Conservation (phyloP, 2,113 vertebrate genomes). For the Aphelocoma coerulescens region DNA sequence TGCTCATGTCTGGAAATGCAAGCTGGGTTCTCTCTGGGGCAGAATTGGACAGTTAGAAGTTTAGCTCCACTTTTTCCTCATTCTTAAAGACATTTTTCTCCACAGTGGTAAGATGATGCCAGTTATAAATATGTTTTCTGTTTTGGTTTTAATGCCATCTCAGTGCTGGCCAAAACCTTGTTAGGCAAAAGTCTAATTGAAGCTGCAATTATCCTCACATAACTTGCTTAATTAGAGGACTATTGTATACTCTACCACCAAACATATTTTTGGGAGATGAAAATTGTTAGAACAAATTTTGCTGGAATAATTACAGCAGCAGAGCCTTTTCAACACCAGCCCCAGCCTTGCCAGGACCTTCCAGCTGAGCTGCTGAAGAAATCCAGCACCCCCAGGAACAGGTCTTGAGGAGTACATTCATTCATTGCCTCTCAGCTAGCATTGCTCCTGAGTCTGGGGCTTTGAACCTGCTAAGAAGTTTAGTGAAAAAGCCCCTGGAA, state of each 20-base stretch:
- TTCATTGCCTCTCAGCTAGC: neutral
- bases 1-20: neutral
- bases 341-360: neutral
- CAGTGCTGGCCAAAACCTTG: conserved; percentile 5
- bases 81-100: neutral
- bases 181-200: conserved; percentile 38
- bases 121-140: conserved; percentile 19
- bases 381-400: neutral
- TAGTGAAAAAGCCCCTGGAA: neutral
- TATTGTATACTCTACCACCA: conserved; percentile 24
- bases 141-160: conserved; percentile 12
- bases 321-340: neutral
- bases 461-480: neutral
- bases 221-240: conserved; percentile 41
- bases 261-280: conserved; percentile 8
- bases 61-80: neutral
- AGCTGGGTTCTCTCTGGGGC: neutral
- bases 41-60: neutral
- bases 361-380: neutral
- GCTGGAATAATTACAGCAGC: neutral
- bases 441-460: neutral
- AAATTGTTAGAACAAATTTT: conserved; percentile 35
- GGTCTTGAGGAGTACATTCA: neutral
- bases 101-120: neutral
- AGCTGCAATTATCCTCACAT: conserved; percentile 11